Evolutionary conservation across 2,888 invertebrate species (phyloP).

Genomic region (Sphaerophoria taeniata): DNA sequence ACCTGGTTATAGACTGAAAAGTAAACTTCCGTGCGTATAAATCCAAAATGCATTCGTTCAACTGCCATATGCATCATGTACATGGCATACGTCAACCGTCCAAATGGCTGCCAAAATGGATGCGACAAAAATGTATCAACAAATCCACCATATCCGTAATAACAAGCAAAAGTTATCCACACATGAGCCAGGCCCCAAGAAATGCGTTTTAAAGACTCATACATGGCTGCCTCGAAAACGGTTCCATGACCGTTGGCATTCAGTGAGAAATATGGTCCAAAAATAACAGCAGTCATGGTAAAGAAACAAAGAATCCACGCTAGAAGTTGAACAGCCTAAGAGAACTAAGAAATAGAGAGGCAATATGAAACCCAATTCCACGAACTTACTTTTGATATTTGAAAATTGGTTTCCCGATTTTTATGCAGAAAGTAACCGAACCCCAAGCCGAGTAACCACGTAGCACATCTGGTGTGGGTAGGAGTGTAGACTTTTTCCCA

Average conservation of each 20-base stretch:
- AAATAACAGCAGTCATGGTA: slow-evolving; percentile 53
- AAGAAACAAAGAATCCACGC: slow-evolving; percentile 59
- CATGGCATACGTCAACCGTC: slow-evolving; percentile 68
- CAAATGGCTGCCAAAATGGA: slow-evolving; percentile 72
- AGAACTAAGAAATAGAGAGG: too few relatives aligned
- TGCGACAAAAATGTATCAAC: slow-evolving; percentile 69
- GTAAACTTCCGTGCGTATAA: slow-evolving; percentile 41
- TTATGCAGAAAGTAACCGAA: slow-evolving; percentile 78
- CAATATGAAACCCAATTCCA: background rate
- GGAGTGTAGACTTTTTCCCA: slow-evolving; percentile 74
- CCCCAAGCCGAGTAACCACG: slow-evolving; percentile 79
- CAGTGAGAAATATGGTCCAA: slow-evolving; percentile 52
- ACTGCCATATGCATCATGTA: slow-evolving; percentile 72
- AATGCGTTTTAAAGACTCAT: slow-evolving; percentile 65
- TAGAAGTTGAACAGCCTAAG: slow-evolving; percentile 13
- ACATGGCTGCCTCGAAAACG: slow-evolving; percentile 64
- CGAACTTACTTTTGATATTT: slow-evolving; percentile 57
- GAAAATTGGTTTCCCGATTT: slow-evolving; percentile 69
- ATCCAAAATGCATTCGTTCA: slow-evolving; percentile 41
- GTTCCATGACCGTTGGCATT: slow-evolving; percentile 23
- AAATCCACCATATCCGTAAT: slow-evolving; percentile 69
- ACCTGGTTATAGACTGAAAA: slow-evolving; percentile 67
- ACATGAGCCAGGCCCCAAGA: slow-evolving; percentile 65
- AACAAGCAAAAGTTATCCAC: slow-evolving; percentile 75
- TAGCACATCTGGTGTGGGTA: slow-evolving; percentile 77